These are phyloP conservation scores for Vimba vimba DNA, from an alignment of 2,113 vertebrate species.

Conservation along the genomic window DNA sequence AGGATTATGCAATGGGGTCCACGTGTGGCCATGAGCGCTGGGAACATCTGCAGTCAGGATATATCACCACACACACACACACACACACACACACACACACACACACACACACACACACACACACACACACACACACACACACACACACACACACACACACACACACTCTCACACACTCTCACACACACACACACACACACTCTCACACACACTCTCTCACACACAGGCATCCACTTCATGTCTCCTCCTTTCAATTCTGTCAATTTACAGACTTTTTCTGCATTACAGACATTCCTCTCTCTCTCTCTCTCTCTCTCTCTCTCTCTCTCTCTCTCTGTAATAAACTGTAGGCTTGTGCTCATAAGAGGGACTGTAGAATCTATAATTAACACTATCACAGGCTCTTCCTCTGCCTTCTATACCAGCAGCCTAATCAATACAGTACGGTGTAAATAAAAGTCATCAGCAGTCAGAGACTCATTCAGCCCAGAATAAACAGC, in stretches of 20 bases:
- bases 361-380: constrained; percentile 49
- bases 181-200: no score
- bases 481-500: not conserved
- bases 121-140: constrained; percentile 13
- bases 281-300: not conserved
- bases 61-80: not conserved
- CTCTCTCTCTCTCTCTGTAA: not conserved
- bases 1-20: constrained; percentile 2
- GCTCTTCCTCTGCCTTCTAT: not conserved
- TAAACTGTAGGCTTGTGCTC: constrained; percentile 8
- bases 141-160: not conserved
- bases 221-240: not conserved
- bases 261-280: not conserved
- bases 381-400: constrained; percentile 42
- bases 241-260: not conserved
- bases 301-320: not conserved
- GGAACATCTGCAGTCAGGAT: constrained; percentile 30
- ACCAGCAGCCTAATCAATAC: constrained; percentile 51
- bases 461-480: constrained; percentile 1
- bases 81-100: not conserved
- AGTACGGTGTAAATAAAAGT: constrained; percentile 49
- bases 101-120: not conserved
- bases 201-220: no score
- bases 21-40: constrained; percentile 20
- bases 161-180: no score